Evolutionary conservation across 2,113 vertebrate genomes (phyloP), one percentile per base, ranked within the genome.

Genomic region (Panurus biarmicus): DNA sequence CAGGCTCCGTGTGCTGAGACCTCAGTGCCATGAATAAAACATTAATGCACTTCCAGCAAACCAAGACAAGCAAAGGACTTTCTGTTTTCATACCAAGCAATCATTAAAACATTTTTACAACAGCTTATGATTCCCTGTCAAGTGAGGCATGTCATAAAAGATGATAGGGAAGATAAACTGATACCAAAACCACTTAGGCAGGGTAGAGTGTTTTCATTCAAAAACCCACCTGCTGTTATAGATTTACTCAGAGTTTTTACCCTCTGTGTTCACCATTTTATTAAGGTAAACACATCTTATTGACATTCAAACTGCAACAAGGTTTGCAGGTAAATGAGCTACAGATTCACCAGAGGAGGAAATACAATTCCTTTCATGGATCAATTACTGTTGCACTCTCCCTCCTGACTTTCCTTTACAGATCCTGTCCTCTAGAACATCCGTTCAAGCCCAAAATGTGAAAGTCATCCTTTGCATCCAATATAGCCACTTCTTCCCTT

Each of bases 21-120:
- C 94, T 65, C 76, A 51, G 6, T 57, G 23, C n/a, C 19, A 91
- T 95, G 91, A 95, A 89, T 85, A 97, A 94, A 20, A 78, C 87
- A 95, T 69, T 31, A 91, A 74, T 33, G 57, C n/a, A 25, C 87
- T 85, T 79, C 19, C 85, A 85, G 74, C 24, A 77, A 75, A 79
- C 11, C 35, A 61, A 64, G 60, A 65, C 67, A 89, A 61, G 79
- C 50, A 94, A 38, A 94, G 47, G 14, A 61, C 75, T 54, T 87
- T 70, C 81, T 83, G 94, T 88, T 93, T 95, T 87, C 89, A 91
- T 82, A 90, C 60, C 73, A 75, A 81, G 80, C 50, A 35, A 74
- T 89, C 80, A 96, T 93, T 79, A 92, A 71, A 88, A 60, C 77
- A 21, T 85, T 92, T 94, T 67, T 84, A 82, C 40, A 87, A 42